These are phyloP conservation scores for Pardalotus punctatus DNA, from an alignment of 2,113 vertebrate species.

Conservation along the genomic window DNA sequence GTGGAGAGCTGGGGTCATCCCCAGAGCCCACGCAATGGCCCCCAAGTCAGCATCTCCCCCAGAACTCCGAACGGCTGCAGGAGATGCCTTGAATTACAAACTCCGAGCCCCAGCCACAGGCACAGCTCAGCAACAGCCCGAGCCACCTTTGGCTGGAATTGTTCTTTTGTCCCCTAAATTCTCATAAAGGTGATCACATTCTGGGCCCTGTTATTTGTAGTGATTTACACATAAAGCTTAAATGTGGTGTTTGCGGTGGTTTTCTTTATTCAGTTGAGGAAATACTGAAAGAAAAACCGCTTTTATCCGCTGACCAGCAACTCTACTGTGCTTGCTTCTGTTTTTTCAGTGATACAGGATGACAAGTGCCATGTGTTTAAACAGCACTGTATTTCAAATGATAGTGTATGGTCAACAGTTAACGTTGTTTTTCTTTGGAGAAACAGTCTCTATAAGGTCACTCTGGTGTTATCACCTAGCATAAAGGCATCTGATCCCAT, in stretches of 20 bases:
- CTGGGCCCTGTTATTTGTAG: not conserved
- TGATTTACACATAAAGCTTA: not conserved
- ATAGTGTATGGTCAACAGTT: not conserved
- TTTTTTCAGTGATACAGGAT: not conserved
- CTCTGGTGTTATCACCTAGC: not conserved
- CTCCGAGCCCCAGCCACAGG: accelerated
- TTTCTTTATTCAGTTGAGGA: not conserved
- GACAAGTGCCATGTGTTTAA: constrained; percentile 27
- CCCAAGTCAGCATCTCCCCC: not conserved
- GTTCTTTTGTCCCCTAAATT: not conserved
- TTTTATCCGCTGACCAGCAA: not conserved
- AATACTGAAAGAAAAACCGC: not conserved
- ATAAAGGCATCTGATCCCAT: not conserved
- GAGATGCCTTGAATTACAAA: not conserved
- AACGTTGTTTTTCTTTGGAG: constrained; percentile 8
- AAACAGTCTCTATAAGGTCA: not conserved
- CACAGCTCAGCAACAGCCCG: not conserved
- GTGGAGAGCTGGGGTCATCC: constrained; percentile 69
- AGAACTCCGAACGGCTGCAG: not conserved
- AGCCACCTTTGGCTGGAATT: not conserved
- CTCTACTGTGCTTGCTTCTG: not conserved
- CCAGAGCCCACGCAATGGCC: not conserved
- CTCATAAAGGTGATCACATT: not conserved
- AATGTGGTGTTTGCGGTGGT: not conserved
- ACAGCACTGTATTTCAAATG: constrained; percentile 15